These are phyloP conservation scores for Trochalopteron elliotii DNA, from an alignment of 2,113 vertebrate genomes.

Conservation along the genomic window DNA sequence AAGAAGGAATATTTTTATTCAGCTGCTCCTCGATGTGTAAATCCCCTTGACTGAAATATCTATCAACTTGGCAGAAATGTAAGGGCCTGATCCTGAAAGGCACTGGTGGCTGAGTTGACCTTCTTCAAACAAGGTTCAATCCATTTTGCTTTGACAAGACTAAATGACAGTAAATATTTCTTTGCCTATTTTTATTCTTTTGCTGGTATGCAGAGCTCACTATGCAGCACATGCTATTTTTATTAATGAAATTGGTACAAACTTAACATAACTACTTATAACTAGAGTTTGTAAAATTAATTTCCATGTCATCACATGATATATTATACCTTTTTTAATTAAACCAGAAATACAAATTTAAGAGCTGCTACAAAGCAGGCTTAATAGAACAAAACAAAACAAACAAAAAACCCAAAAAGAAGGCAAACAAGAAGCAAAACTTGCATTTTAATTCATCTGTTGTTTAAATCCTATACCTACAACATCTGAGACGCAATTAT, in stretches of 20 bases:
- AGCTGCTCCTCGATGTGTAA: background rate
- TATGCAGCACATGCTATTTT: background rate
- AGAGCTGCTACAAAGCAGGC: background rate
- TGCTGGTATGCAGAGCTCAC: background rate
- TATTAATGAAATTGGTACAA: background rate
- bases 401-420: background rate
- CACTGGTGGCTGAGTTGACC: background rate
- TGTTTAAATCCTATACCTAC: background rate
- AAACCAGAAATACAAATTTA: background rate
- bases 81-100: background rate
- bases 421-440: background rate
- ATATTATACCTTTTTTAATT: background rate
- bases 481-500: background rate
- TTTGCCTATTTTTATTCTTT: background rate
- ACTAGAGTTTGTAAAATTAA: background rate
- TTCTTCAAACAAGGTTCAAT: background rate
- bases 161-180: background rate
- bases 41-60: background rate
- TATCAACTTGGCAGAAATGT: background rate
- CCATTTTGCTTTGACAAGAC: background rate
- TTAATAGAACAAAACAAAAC: background rate
- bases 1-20: background rate
- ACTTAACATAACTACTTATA: background rate
- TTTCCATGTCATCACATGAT: background rate
- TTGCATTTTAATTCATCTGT: background rate